Conservation (phyloP, 2,888 invertebrate species). For the Noctua janthe region DNA sequence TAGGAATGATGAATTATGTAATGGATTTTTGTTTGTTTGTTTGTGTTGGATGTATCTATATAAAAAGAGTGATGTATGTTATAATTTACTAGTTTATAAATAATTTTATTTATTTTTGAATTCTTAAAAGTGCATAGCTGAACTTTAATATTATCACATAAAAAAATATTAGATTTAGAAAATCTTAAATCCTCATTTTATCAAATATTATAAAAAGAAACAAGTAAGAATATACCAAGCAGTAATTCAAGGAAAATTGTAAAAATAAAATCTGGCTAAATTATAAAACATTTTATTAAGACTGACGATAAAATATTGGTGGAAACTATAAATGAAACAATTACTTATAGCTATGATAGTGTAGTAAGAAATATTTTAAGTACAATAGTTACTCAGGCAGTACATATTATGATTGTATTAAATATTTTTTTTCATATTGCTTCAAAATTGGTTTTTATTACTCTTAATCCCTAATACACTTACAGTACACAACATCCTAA, state of each 20-base stretch:
- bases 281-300: slow-evolving; percentile 72
- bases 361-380: slow-evolving; percentile 79
- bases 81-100: slow-evolving; percentile 69
- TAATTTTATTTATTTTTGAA: slow-evolving; percentile 74
- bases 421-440: slow-evolving; percentile 86
- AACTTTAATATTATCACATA: slow-evolving; percentile 42
- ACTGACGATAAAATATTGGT: slow-evolving; percentile 77
- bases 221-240: neutral
- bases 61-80: slow-evolving; percentile 73
- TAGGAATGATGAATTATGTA: slow-evolving; percentile 57
- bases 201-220: slow-evolving; percentile 1
- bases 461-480: neutral
- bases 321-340: slow-evolving; percentile 73
- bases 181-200: slow-evolving; percentile 23
- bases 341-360: slow-evolving; percentile 70
- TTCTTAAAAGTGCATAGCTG: slow-evolving; percentile 59
- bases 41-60: slow-evolving; percentile 76
- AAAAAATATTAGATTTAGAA: slow-evolving; percentile 32
- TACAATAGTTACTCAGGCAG: slow-evolving; percentile 87
- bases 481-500: neutral
- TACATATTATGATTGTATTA: slow-evolving; percentile 80
- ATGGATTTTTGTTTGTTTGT: slow-evolving; percentile 69
- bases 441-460: slow-evolving; percentile 72
- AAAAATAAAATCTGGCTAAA: slow-evolving; percentile 63
- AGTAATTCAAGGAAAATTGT: neutral